Conservation (phyloP, 2,888 invertebrate species). For the Coelogynopora nodosa region DNA sequence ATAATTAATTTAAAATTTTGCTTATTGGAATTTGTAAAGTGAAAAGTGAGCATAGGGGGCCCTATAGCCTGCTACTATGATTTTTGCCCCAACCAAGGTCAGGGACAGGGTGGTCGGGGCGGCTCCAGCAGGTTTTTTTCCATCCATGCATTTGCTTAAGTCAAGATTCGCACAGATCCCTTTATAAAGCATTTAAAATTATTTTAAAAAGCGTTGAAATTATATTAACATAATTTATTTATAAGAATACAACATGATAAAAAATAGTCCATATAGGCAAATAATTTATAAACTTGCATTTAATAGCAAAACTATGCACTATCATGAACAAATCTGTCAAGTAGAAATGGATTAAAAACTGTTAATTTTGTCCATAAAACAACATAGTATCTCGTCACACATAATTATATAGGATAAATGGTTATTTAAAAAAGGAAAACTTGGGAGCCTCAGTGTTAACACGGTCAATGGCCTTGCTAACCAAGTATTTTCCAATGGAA, state of each 20-base stretch:
- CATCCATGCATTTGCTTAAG: neutral
- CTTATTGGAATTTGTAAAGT: too few species aligned
- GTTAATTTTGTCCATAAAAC: neutral
- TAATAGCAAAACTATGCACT: neutral
- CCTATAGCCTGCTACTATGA: too few species aligned
- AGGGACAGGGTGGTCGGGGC: too few species aligned
- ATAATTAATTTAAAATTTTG: too few species aligned
- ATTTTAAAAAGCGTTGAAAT: neutral
- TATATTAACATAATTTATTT: neutral
- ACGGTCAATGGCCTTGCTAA: neutral
- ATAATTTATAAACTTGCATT: neutral
- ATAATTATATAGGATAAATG: neutral
- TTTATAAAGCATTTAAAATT: neutral
- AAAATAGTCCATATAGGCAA: neutral
- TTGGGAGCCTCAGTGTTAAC: neutral
- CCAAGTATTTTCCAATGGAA: neutral
- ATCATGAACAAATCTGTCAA: neutral
- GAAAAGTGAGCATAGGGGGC: too few species aligned
- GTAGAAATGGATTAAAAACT: neutral
- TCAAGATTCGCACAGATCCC: neutral
- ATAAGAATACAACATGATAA: neutral
- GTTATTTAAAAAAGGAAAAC: neutral
- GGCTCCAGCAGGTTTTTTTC: neutral
- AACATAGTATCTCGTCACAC: neutral
- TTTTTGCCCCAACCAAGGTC: too few species aligned